Evolutionary conservation across 2,113 vertebrate genomes (phyloP).

Genomic region (Leptobrachium ailaonicum): DNA sequence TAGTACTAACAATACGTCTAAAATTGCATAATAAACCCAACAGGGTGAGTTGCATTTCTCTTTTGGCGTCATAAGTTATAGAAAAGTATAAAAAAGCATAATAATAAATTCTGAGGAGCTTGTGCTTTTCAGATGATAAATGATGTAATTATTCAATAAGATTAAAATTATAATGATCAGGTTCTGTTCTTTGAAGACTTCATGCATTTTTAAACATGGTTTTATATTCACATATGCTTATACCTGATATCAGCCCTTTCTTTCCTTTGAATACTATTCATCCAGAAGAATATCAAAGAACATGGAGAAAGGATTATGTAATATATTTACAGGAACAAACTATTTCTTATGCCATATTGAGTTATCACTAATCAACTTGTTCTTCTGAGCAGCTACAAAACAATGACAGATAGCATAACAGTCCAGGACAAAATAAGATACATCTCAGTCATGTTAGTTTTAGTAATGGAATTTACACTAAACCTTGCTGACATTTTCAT

Average conservation of each 20-base stretch:
- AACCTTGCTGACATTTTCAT: too few species aligned
- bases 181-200: background rate
- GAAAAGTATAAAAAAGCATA: background rate
- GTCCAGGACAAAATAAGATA: background rate
- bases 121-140: background rate
- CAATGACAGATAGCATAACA: background rate
- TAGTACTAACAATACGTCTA: constrained; percentile 49
- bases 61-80: background rate
- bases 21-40: constrained; percentile 28
- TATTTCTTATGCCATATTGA: background rate
- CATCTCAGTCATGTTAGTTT: too few species aligned
- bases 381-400: background rate
- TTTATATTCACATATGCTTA: background rate
- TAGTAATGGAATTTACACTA: too few species aligned
- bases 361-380: background rate
- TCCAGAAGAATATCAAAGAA: background rate
- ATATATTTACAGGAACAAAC: background rate
- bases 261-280: background rate
- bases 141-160: background rate
- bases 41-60: background rate
- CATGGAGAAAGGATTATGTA: background rate
- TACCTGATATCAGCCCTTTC: background rate
- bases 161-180: background rate
- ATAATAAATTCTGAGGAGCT: background rate
- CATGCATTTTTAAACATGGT: background rate